phyloP scores from a whole-genome alignment of 64 coral and sea anemone genomes.

The Pocillopora verrucosa region DNA sequence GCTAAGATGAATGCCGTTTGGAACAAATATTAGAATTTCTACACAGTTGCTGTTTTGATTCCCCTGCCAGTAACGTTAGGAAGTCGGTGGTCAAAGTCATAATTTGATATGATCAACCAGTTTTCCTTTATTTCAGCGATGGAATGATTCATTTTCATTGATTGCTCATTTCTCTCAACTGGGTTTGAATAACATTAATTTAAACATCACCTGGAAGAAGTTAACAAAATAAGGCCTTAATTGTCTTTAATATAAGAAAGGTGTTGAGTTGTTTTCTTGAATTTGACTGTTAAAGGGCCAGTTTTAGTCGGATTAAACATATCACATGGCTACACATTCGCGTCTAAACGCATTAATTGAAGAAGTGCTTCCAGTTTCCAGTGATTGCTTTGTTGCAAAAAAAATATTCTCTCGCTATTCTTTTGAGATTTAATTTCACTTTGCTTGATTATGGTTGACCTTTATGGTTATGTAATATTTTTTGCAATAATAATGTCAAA shows the following conservation, averaged over 20 bases:
- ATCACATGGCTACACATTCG: neutral
- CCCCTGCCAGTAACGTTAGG: neutral
- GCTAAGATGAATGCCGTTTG: neutral
- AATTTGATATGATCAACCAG: neutral
- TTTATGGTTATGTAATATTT: no score
- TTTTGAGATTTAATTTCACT: no score
- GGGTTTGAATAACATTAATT: neutral
- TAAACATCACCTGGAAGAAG: neutral
- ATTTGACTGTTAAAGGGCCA: neutral
- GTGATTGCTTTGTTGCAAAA: no score
- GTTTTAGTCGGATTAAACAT: neutral
- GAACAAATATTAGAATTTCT: neutral
- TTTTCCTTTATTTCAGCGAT: neutral
- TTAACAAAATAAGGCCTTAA: neutral
- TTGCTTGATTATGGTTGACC: no score
- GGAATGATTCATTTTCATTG: neutral
- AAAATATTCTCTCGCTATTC: no score
- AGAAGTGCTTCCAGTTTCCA: no score
- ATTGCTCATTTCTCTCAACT: slow-evolving; percentile 16
- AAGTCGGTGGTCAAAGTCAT: neutral
- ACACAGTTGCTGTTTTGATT: neutral
- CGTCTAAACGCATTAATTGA: neutral
- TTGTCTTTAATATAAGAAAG: neutral
- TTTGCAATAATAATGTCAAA: no score
- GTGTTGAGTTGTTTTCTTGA: neutral